phyloP scores from a whole-genome alignment of 2,113 vertebrate species.

The Pogonocichla stellata region DNA sequence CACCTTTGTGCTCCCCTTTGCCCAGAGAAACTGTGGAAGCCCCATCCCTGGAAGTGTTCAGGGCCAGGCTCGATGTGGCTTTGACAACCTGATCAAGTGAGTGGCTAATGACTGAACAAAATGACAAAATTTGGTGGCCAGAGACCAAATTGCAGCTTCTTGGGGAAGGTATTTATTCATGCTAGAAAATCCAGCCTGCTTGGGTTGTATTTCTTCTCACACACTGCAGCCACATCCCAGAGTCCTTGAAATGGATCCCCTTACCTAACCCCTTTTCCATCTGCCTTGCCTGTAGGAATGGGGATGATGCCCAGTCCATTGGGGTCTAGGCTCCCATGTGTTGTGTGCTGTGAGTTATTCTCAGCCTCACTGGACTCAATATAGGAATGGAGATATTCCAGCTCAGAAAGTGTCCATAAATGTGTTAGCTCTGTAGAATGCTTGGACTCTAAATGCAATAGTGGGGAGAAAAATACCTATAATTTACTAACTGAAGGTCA shows the following conservation, averaged over 20 bases:
- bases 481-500: background rate
- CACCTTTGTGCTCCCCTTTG: background rate
- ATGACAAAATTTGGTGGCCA: background rate
- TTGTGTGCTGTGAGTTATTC: accelerated
- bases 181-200: background rate
- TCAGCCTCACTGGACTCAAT: background rate
- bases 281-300: background rate
- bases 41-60: background rate
- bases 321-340: background rate
- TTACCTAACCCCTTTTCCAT: background rate
- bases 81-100: background rate
- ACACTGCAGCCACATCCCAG: background rate
- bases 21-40: background rate
- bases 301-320: background rate
- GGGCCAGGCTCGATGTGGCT: background rate
- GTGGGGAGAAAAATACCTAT: background rate
- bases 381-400: background rate
- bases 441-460: background rate
- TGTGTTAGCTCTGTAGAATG: background rate
- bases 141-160: background rate
- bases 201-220: background rate
- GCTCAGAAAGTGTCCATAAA: background rate
- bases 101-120: background rate
- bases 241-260: background rate
- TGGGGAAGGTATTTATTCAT: accelerated